phyloP scores from a whole-genome alignment of 1,140 invertebrate genomes.

The Diploscapter pachys region DNA sequence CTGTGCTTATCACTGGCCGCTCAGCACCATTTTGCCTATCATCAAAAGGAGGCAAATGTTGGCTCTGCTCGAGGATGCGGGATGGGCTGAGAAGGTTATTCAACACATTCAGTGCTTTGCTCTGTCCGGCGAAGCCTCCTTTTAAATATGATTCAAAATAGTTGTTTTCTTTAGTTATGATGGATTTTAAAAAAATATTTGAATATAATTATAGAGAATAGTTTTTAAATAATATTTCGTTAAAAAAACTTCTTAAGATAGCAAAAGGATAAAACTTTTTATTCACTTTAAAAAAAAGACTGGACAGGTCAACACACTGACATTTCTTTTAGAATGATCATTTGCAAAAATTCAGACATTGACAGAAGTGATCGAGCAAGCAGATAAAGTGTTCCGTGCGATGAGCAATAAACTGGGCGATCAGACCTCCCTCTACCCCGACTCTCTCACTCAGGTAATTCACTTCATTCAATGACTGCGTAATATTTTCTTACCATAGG shows the following conservation, averaged over 20 bases:
- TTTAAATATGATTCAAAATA: not conserved
- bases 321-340: not conserved
- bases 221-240: too few relatives aligned
- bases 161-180: not conserved
- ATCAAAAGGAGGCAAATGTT: constrained; percentile 67
- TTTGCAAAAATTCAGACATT: constrained; percentile 19
- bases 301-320: not conserved
- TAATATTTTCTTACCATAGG: too few relatives aligned
- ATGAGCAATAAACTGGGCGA: constrained; percentile 46
- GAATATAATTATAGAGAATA: too few relatives aligned
- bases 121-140: not conserved
- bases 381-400: constrained; percentile 42
- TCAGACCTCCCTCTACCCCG: constrained; percentile 12
- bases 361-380: constrained; percentile 32
- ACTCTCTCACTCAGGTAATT: too few relatives aligned
- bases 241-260: too few relatives aligned
- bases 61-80: constrained; percentile 34
- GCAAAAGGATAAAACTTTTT: too few relatives aligned
- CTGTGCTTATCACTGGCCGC: constrained; percentile 84
- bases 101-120: not conserved
- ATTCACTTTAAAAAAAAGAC: not conserved
- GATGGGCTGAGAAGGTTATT: constrained; percentile 43
- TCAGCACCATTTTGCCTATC: constrained; percentile 78
- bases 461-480: too few relatives aligned
- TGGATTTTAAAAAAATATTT: not conserved